Conservation (phyloP, 2,888 invertebrate species). For the Criorhina ranunculi region DNA sequence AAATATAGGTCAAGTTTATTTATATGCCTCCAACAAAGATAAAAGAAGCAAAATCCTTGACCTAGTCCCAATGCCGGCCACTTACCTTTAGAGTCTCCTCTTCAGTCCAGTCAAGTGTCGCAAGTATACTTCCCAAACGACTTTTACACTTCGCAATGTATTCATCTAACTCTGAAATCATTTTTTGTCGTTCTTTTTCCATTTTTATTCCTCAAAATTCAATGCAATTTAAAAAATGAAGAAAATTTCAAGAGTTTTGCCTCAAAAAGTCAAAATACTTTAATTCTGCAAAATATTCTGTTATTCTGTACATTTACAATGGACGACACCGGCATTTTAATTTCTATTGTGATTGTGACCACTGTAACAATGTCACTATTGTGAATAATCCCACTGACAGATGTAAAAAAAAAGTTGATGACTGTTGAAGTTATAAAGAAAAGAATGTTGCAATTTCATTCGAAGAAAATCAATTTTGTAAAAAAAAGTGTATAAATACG, state of each 20-base stretch:
- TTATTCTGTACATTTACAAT: slow-evolving; percentile 3
- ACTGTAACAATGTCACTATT: neutral
- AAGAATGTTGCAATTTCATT: neutral
- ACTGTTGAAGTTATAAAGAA: neutral
- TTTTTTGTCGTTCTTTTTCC: neutral
- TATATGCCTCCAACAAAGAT: neutral
- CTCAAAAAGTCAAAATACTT: too few species aligned
- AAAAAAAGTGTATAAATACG: neutral
- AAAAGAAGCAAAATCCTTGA: slow-evolving; percentile 5
- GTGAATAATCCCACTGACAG: slow-evolving; percentile 25
- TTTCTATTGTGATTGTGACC: too few species aligned
- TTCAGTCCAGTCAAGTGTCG: slow-evolving; percentile 79
- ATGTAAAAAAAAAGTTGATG: neutral
- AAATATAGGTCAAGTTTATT: slow-evolving; percentile 28
- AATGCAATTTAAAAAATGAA: neutral
- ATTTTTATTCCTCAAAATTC: neutral
- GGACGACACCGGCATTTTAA: neutral
- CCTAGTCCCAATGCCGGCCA: neutral
- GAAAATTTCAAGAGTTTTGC: neutral
- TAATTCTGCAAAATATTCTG: neutral
- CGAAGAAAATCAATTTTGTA: neutral
- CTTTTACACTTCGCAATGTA: slow-evolving; percentile 72
- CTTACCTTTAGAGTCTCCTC: slow-evolving; percentile 78
- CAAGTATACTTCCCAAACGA: slow-evolving; percentile 78
- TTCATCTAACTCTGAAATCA: slow-evolving; percentile 45